Evolutionary conservation across 2,797 vertebrate genomes (phyloP).

Genomic region (Scolopax bukidnonensis): DNA sequence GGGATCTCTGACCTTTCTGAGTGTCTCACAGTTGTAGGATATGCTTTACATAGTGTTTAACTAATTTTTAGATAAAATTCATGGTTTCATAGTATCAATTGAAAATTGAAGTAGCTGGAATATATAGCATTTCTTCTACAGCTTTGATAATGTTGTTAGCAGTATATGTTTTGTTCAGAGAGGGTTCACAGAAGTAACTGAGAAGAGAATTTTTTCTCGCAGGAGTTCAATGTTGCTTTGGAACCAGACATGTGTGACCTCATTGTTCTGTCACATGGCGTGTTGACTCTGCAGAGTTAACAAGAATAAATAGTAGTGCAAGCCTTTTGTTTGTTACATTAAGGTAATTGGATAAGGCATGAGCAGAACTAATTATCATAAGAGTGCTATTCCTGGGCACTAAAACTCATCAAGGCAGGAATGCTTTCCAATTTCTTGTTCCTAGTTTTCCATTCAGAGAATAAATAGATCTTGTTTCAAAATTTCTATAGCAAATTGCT

Average conservation of each 20-base stretch:
- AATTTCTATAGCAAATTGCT: background rate
- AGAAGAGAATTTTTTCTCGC: background rate
- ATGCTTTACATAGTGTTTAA: background rate
- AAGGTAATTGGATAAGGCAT: constrained; percentile 51
- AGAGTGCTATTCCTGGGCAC: constrained; percentile 24
- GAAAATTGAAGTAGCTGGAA: background rate
- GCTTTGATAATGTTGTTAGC: background rate
- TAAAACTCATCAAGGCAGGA: background rate
- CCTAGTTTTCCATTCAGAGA: background rate
- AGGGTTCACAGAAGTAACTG: background rate
- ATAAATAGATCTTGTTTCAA: background rate
- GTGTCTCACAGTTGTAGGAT: background rate
- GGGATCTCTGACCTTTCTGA: background rate
- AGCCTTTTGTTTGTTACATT: constrained; percentile 42
- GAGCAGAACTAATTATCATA: constrained; percentile 33
- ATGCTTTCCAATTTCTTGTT: background rate
- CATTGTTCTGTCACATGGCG: background rate
- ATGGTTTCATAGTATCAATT: background rate
- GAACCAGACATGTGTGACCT: background rate
- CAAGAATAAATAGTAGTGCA: background rate
- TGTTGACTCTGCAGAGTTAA: background rate
- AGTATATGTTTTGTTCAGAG: background rate
- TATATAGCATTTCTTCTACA: background rate
- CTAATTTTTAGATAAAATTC: background rate
- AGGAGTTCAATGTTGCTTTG: background rate